Evolutionary conservation across 1,140 invertebrate species (phyloP), one percentile per base, ranked within the genome.

Genomic region (Leptonema lineaticorne): DNA sequence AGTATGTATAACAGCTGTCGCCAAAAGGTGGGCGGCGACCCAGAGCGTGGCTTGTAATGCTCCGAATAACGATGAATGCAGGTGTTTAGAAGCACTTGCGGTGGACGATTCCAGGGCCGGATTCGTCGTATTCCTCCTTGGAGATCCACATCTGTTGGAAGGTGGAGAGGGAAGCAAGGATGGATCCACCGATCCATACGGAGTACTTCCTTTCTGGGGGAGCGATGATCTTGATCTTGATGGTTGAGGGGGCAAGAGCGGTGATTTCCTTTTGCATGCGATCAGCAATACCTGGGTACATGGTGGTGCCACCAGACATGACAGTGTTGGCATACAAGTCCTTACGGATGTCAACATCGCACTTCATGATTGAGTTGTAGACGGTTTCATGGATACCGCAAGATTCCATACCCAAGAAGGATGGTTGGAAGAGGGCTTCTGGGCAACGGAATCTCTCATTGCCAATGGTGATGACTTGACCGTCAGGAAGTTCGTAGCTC

Each of bases 361-460:
- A 96, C 87, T 96, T 96, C 94, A 96, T 96, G 86, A 97, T 96
- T 73, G 92, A 95, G 85, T 96, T 96, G 89, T 95, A 96, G 59
- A 93, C 93, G 74, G 95, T 96, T 83, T 96, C 94, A 78, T 95
- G 93, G 81, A 96, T 95, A 75, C 94, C 94, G 80, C 91, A 92
- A 58, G 93, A 92, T 88, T 96, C 94, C 93, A 96, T 96, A 81
- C 94, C 92, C 83, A 95, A 81, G 90, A 95, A 96, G 65, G 91
- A 93, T 72, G 95, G 94, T 82, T 96, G 94, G 92, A 97, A 97
- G 68, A 98, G 87, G 73, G 95, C 94, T 79, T 97, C 95, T 33
- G 95, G 95, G 84, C 94, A 98, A 85, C 96, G 91, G 94, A 98
- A 97, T 78, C 96, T 87, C 82, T 97, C 95, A 82, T 96, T 97